phyloP scores from a whole-genome alignment of 2,113 vertebrate species.

The Talpa occidentalis region DNA sequence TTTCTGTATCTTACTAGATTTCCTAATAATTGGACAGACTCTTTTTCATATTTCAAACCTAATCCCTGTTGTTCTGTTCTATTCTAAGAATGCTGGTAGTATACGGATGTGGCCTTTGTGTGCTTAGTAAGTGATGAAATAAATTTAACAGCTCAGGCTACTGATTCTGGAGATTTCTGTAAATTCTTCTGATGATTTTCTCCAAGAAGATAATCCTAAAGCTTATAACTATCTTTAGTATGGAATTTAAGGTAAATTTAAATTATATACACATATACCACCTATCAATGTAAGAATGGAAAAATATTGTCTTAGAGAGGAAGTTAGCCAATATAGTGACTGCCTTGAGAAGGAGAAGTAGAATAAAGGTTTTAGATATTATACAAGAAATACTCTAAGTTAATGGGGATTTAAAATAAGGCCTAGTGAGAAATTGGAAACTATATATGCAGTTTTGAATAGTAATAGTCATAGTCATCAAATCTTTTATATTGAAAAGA shows the following conservation, averaged over 20 bases:
- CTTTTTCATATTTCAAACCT: neutral
- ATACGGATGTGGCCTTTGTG: neutral
- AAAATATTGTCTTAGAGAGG: neutral
- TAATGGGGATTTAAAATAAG: neutral
- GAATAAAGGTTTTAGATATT: neutral
- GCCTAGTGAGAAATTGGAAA: neutral
- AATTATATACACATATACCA: neutral
- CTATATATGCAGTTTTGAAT: neutral
- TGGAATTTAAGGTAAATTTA: neutral
- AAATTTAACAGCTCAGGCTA: neutral
- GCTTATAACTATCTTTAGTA: neutral
- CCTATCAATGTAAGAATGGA: neutral
- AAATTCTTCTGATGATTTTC: neutral
- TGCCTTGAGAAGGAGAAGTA: neutral
- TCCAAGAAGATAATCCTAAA: neutral
- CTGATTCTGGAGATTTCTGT: neutral
- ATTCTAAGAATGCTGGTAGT: neutral
- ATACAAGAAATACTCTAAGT: neutral
- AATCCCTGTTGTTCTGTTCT: neutral
- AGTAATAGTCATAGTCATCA: neutral
- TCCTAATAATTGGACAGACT: neutral
- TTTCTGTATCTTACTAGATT: neutral
- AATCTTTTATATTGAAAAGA: constrained; percentile 15
- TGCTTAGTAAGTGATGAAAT: neutral
- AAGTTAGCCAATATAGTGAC: neutral